Conservation (phyloP, 2,797 vertebrate genomes). For the Darevskia mixta region DNA sequence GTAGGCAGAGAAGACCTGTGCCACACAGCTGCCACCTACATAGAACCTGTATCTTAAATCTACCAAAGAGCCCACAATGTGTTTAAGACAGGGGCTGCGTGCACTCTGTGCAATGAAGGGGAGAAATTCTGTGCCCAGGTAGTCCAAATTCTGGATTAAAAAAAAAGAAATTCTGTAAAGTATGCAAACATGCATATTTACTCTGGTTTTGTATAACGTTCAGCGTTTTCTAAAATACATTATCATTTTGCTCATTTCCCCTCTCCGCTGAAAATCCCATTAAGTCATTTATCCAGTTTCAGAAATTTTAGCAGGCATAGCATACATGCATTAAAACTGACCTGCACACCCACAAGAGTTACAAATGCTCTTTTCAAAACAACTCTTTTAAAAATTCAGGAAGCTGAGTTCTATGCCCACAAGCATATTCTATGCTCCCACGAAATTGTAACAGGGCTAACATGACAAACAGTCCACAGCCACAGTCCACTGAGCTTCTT, state of each 20-base stretch:
- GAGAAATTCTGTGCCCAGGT: background rate
- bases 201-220: background rate
- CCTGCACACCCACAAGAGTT: background rate
- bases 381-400: background rate
- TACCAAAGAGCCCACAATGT: background rate
- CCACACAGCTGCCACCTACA: too few species aligned
- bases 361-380: background rate
- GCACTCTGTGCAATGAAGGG: background rate
- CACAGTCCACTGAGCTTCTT: background rate
- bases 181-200: background rate
- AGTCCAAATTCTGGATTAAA: background rate
- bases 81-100: background rate
- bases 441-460: background rate
- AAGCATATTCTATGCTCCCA: background rate
- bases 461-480: background rate
- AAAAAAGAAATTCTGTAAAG: background rate
- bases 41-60: background rate
- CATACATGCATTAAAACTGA: background rate
- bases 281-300: background rate
- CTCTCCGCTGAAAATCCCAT: background rate
- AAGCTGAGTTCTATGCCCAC: background rate
- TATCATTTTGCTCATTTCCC: background rate
- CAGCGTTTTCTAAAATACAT: background rate
- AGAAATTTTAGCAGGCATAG: background rate
- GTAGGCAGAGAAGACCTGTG: background rate